Percentiles rank a stretch among this genome's conserved stretches.
Conservation (phyloP, 2,113 vertebrate genomes). For the Leptobrachium ailaonicum region DNA sequence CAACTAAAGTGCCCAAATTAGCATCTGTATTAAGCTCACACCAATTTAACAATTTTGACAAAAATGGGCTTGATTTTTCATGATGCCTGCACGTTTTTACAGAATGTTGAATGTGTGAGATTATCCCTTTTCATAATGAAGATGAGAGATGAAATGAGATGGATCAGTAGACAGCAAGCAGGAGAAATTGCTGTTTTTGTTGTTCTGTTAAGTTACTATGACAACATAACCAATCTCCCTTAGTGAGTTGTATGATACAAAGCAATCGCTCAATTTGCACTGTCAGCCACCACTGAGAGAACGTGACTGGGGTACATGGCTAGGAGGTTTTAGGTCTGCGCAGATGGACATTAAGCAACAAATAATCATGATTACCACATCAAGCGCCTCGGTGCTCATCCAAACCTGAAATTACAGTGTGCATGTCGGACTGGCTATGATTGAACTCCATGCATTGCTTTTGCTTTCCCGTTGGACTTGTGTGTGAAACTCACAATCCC, state of each 20-base stretch:
- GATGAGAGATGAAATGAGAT: neutral
- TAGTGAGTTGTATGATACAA: neutral
- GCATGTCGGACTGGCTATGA: no score
- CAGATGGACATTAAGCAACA: neutral
- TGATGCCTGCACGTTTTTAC: neutral
- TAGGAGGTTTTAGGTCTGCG: neutral
- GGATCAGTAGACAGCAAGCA: slow-evolving; percentile 5
- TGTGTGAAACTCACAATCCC: no score
- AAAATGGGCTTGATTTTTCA: neutral
- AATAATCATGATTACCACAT: neutral
- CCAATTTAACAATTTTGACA: no score
- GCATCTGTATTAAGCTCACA: no score
- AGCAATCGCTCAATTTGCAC: neutral
- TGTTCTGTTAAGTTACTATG: slow-evolving; percentile 1
- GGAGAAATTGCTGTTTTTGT: slow-evolving; percentile 1
- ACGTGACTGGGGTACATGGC: neutral
- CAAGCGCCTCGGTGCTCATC: neutral
- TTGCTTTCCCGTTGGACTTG: no score
- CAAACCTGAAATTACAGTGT: no score
- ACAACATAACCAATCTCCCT: neutral
- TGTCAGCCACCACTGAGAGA: neutral
- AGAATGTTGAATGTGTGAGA: neutral
- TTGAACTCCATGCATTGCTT: no score
- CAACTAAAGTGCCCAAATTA: no score
- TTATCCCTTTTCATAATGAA: neutral